Conservation (phyloP, 2,113 vertebrate genomes). For the Peromyscus polionotus region DNA sequence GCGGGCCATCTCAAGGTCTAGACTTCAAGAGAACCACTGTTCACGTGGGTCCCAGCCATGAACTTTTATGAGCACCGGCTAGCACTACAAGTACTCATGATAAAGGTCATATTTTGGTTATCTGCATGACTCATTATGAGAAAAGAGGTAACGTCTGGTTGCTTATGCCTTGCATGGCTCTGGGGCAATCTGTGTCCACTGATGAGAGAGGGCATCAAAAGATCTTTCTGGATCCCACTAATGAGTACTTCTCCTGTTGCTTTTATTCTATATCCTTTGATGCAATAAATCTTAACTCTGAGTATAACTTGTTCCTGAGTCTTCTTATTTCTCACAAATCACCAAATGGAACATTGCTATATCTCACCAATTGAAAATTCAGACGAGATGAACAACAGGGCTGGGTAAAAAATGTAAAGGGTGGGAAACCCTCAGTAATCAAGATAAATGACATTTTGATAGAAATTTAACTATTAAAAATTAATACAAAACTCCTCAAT, state of each 20-base stretch:
- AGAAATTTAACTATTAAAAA: slow-evolving; percentile 20
- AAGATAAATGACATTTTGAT: background rate
- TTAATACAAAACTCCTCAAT: background rate
- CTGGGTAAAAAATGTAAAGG: background rate
- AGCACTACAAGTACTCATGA: background rate
- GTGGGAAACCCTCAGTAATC: background rate
- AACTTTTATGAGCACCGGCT: background rate
- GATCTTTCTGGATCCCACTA: background rate
- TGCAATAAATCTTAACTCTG: slow-evolving; percentile 23
- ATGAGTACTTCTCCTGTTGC: background rate
- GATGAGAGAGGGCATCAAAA: background rate
- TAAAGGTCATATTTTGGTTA: background rate
- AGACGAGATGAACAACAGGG: background rate
- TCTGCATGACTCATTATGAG: background rate
- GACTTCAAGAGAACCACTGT: background rate
- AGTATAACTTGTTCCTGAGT: background rate
- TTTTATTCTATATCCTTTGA: background rate
- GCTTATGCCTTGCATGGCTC: background rate
- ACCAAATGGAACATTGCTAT: background rate
- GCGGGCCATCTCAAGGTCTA: background rate
- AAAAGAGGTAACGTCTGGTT: background rate
- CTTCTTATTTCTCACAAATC: background rate
- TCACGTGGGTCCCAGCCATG: background rate
- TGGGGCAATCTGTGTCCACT: background rate
- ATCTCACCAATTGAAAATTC: slow-evolving; percentile 3